These are phyloP conservation scores for Leptinotarsa juncta DNA, from an alignment of 2,888 invertebrate genomes.

Conservation along the genomic window DNA sequence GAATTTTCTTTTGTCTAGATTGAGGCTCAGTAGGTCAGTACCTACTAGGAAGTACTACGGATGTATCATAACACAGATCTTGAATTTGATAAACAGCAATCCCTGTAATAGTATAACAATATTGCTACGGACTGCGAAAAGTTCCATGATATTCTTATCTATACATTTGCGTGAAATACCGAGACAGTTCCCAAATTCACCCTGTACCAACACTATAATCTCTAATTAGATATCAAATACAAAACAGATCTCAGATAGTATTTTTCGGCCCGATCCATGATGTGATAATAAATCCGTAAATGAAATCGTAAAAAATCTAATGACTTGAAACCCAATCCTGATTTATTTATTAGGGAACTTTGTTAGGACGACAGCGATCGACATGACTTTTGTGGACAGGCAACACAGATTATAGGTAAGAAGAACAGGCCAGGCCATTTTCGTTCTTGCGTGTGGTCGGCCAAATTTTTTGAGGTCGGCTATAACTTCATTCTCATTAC, in stretches of 20 bases:
- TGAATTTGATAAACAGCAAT: no score
- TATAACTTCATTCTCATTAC: no score
- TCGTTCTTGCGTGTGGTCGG: constrained; percentile 58
- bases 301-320: constrained; percentile 25
- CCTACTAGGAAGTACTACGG: no score
- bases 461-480: not conserved
- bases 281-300: not conserved
- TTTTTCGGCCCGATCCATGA: not conserved
- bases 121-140: no score
- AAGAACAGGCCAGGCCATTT: constrained; percentile 54
- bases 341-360: constrained; percentile 40
- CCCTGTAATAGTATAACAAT: no score
- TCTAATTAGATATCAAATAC: no score
- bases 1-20: no score
- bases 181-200: not conserved
- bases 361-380: constrained; percentile 47
- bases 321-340: constrained; percentile 47
- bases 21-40: no score
- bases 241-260: not conserved
- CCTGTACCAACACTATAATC: not conserved
- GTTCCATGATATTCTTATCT: no score
- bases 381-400: constrained; percentile 58
- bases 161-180: no score
- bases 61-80: no score
- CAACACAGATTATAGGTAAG: constrained; percentile 56